These are phyloP conservation scores for Polymixis lichenea DNA, from an alignment of 2,888 invertebrate species.

Conservation along the genomic window DNA sequence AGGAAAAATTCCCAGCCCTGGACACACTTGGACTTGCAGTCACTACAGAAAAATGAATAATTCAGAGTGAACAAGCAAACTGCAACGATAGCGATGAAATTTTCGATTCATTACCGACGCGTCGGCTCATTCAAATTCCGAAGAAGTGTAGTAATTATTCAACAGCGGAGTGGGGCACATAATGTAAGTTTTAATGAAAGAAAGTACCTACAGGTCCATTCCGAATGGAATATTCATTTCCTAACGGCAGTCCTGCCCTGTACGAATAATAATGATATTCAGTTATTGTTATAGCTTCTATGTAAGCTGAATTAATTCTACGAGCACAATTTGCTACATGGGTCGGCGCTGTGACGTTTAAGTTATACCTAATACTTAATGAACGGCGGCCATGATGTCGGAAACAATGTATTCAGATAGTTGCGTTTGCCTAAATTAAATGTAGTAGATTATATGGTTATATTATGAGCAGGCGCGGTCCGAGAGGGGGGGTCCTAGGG, in stretches of 20 bases:
- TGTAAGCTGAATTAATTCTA: constrained; percentile 80
- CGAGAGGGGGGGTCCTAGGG: too few species aligned
- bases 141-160: constrained; percentile 79
- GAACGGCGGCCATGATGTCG: constrained; percentile 64
- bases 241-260: constrained; percentile 68
- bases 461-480: constrained; percentile 30
- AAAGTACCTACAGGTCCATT: constrained; percentile 81
- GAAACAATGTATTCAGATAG: constrained; percentile 63
- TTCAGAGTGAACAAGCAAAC: constrained; percentile 62
- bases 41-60: constrained; percentile 59
- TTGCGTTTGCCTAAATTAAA: constrained; percentile 62
- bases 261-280: constrained; percentile 79
- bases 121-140: constrained; percentile 72
- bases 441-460: constrained; percentile 46
- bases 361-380: constrained; percentile 75
- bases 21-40: constrained; percentile 24
- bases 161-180: constrained; percentile 73
- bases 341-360: constrained; percentile 74
- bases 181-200: constrained; percentile 83
- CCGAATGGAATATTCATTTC: constrained; percentile 81
- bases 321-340: constrained; percentile 74
- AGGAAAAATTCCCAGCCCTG: constrained; percentile 28
- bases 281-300: constrained; percentile 80
- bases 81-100: constrained; percentile 67
- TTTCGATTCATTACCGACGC: constrained; percentile 70